phyloP scores from a whole-genome alignment of 2,797 vertebrate species.

The Distichodus sexfasciatus region DNA sequence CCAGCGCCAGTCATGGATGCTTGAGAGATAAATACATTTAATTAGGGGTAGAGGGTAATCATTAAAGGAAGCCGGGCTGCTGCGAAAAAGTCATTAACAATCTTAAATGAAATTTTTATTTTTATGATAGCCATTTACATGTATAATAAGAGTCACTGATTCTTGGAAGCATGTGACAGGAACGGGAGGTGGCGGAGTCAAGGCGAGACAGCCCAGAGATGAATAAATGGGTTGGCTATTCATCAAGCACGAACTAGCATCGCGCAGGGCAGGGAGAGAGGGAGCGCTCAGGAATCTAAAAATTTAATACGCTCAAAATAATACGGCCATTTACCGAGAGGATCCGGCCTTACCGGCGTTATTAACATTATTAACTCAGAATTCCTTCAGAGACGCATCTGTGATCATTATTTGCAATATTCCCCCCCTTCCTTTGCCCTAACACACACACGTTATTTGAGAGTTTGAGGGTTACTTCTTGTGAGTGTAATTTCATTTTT shows the following conservation, averaged over 20 bases:
- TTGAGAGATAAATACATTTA: constrained; percentile 99
- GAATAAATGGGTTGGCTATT: constrained; percentile 95
- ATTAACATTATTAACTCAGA: constrained; percentile 56
- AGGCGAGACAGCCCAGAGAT: constrained; percentile 99
- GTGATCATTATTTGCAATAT: constrained; percentile 36
- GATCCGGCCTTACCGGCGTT: constrained; percentile 52
- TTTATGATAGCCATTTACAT: constrained; percentile 99
- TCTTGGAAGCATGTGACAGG: constrained; percentile 99
- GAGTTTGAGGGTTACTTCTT: constrained; percentile 7
- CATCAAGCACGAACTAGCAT: constrained; percentile 99
- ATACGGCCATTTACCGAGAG: constrained; percentile 68
- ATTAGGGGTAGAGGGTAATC: constrained; percentile 99
- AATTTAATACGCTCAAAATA: constrained; percentile 90
- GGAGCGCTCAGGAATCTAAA: constrained; percentile 88
- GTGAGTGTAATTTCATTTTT: constrained; percentile 29
- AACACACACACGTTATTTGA: background rate
- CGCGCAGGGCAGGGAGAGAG: constrained; percentile 70
- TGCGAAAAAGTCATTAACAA: constrained; percentile 99
- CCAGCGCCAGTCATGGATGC: constrained; percentile 93
- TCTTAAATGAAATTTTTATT: constrained; percentile 99
- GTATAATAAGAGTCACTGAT: constrained; percentile 99
- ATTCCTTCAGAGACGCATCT: constrained; percentile 27
- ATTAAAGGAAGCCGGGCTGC: constrained; percentile 99
- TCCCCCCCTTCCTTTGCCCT: background rate
- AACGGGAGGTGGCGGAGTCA: constrained; percentile 97